Evolutionary conservation across 2,888 invertebrate genomes (phyloP), one percentile per base, ranked within the genome.

Genomic region (Mesorhabditis spiculigera): DNA sequence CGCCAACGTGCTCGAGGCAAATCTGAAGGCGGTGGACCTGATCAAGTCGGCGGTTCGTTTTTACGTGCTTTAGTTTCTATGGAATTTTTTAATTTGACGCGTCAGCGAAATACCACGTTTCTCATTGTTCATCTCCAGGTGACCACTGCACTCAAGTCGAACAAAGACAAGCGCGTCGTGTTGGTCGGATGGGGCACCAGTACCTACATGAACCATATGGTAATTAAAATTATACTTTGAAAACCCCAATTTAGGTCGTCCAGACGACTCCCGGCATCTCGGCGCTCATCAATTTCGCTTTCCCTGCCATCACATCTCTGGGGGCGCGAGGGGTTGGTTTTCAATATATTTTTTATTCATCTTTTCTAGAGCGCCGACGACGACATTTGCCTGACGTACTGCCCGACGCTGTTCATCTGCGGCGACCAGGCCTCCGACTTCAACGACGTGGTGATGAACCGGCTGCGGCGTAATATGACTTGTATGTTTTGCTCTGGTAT

Each of bases 381-480:
- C 70, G 80, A 81, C 42, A 82, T 82, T 42, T 74, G 75, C 13
- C 70, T 83, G 28, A 82, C 82, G 10, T 83, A 83, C 69, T 82
- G 82, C 64, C 79, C 82, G 0, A 74, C 81, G 41, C 75, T 83
- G 13, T 83, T 83, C 69, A 73, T 83, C 41, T 73, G 79, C 16
- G 83, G 83, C 16, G 72, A 78, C 13, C 70, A 79, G 43, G 79
- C 79, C 2, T 63, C 68, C 13, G 70, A 75, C n/a, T 80, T 76
- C 62, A 68, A 78, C 45, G 68, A 79, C 41, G 16, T 71, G 6
- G 77, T 75, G 0, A 64, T 83, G 69, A 71, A 73, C 5, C 71
- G 75, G 42, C 62, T 83, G 63, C 70, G 81, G n/a, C 44, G 45
- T 10, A 72, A 74, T 10, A 82, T 83, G 82, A 68, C 75, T 8